A percentile compares a stretch with the other conserved stretches of the same genome.
phyloP scores from a whole-genome alignment of 2,797 vertebrate genomes.

The Notolepis coatsorum region DNA sequence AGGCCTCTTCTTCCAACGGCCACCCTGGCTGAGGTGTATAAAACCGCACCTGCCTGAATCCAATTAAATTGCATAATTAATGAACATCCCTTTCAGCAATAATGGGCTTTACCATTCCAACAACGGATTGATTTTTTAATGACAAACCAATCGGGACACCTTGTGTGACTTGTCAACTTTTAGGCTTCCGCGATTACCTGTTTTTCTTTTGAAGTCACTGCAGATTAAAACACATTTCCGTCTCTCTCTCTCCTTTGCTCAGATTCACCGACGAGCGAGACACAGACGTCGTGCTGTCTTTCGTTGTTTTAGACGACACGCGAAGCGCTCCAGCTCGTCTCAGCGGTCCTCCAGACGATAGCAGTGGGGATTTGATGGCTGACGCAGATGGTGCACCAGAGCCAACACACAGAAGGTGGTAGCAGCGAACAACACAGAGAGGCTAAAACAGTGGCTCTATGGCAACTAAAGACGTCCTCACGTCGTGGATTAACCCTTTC shows the following conservation, averaged over 20 bases:
- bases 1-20: constrained; percentile 90
- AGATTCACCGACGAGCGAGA: constrained; percentile 2
- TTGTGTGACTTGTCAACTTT: constrained; percentile 25
- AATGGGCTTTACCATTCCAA: constrained; percentile 91
- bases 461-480: too few species aligned
- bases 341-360: constrained; percentile 26
- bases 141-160: constrained; percentile 74
- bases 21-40: constrained; percentile 94
- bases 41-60: constrained; percentile 93
- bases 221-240: not conserved
- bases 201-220: too few species aligned
- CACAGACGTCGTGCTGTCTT: constrained; percentile 29
- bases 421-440: constrained; percentile 20
- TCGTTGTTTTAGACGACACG: constrained; percentile 32
- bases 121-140: constrained; percentile 87
- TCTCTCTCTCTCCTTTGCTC: not conserved
- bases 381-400: constrained; percentile 34
- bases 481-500: too few species aligned
- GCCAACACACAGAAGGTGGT: constrained; percentile 15
- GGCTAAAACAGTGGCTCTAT: constrained; percentile 5
- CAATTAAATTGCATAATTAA: constrained; percentile 99
- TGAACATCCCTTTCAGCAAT: constrained; percentile 88
- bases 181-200: constrained; percentile 12
- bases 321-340: constrained; percentile 51
- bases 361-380: constrained; percentile 31